phyloP scores from a whole-genome alignment of 2,888 invertebrate genomes.

The Leucophenga maculata region DNA sequence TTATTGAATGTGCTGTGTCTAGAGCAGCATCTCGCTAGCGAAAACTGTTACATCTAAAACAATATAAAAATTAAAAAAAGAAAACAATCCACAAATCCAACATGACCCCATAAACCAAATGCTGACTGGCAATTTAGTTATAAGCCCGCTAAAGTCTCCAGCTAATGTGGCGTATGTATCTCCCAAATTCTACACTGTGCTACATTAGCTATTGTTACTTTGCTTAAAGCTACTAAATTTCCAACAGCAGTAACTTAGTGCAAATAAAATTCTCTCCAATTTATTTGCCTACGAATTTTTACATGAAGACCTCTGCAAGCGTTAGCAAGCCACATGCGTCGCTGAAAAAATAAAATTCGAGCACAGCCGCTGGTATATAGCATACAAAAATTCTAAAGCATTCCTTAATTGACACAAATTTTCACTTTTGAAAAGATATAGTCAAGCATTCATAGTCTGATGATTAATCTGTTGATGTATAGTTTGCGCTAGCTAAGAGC shows the following conservation, averaged over 20 bases:
- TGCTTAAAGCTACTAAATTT: background rate
- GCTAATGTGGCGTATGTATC: conserved; percentile 38
- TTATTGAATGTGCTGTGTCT: background rate
- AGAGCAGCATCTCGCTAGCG: background rate
- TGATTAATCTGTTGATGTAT: background rate
- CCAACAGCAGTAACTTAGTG: background rate
- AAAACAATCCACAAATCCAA: background rate
- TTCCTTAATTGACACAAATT: conserved; percentile 11
- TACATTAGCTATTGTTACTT: conserved; percentile 8
- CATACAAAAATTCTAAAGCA: conserved; percentile 1
- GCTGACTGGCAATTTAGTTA: conserved; percentile 4
- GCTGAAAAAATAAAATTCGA: background rate
- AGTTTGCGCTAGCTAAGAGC: background rate
- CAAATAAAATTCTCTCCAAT: conserved; percentile 10
- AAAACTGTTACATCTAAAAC: background rate
- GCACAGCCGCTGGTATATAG: background rate
- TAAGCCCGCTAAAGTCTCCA: background rate
- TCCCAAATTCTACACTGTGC: conserved; percentile 48
- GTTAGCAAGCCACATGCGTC: conserved; percentile 9
- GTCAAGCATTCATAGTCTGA: background rate
- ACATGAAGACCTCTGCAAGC: background rate
- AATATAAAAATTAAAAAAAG: background rate
- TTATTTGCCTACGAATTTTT: background rate
- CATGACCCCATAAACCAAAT: conserved; percentile 63
- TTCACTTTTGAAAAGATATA: background rate